These are phyloP conservation scores for Cettia cetti DNA, from an alignment of 2,113 vertebrate species.

Conservation along the genomic window DNA sequence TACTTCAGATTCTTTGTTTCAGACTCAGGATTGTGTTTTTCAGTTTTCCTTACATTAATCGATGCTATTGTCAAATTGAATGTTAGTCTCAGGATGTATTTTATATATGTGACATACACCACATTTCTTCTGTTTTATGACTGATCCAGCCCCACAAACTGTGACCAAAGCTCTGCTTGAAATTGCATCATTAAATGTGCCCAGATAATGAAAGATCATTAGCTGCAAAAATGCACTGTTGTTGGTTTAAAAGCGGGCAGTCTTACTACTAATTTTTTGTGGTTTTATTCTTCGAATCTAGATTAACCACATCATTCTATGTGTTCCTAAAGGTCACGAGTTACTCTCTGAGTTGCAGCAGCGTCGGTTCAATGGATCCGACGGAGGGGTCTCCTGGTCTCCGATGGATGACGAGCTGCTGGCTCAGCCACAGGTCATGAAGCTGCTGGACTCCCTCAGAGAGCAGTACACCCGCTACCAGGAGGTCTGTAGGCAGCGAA, in stretches of 20 bases:
- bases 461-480: slow-evolving; percentile 96
- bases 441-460: slow-evolving; percentile 91
- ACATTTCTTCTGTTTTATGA: background rate
- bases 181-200: background rate
- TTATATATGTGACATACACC: background rate
- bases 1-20: background rate
- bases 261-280: background rate
- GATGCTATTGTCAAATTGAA: background rate
- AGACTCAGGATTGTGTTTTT: background rate
- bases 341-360: slow-evolving; percentile 95
- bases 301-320: background rate
- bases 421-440: slow-evolving; percentile 97
- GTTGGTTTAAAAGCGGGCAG: background rate
- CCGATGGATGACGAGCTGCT: slow-evolving; percentile 98
- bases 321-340: slow-evolving; percentile 85
- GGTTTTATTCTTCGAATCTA: background rate
- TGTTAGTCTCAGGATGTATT: background rate
- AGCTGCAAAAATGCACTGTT: background rate
- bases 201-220: background rate
- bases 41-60: background rate
- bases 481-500: slow-evolving; percentile 93
- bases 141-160: background rate
- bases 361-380: slow-evolving; percentile 92
- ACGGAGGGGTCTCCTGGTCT: slow-evolving; percentile 92
- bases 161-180: background rate